phyloP scores from a whole-genome alignment of 2,888 invertebrate genomes.

The Ectropis crepuscularia region DNA sequence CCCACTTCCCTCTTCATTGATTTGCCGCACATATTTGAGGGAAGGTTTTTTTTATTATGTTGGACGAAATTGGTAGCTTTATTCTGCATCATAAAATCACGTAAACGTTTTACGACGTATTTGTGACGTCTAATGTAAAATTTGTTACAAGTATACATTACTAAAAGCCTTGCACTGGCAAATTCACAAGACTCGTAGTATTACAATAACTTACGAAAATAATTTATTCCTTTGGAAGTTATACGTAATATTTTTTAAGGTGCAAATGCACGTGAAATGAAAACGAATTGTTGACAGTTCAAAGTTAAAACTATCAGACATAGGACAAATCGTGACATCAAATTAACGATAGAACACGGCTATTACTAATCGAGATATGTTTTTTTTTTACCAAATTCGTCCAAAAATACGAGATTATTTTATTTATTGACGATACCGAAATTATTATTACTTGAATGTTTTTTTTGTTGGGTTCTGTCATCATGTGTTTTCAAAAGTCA shows the following conservation, averaged over 20 bases:
- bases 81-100: neutral
- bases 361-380: neutral
- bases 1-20: slow-evolving; percentile 54
- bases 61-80: slow-evolving; percentile 57
- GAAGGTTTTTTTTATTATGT: slow-evolving; percentile 35
- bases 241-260: too few relatives aligned
- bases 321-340: too few relatives aligned
- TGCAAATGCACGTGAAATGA: too few relatives aligned
- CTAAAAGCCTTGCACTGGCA: too few relatives aligned
- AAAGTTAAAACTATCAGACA: too few relatives aligned
- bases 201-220: too few relatives aligned
- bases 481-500: slow-evolving; percentile 43
- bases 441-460: slow-evolving; percentile 34
- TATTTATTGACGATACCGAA: slow-evolving; percentile 64
- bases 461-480: slow-evolving; percentile 43
- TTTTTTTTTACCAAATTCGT: slow-evolving; percentile 58
- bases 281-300: too few relatives aligned
- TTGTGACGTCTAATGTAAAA: neutral
- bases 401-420: slow-evolving; percentile 73
- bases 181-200: too few relatives aligned
- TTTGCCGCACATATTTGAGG: slow-evolving; percentile 48
- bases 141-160: neutral
- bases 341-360: neutral
- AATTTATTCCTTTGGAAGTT: too few relatives aligned
- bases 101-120: neutral